A percentile compares a stretch with the other conserved stretches of the same genome.
These are phyloP conservation scores for Lampris incognitus DNA, from an alignment of 2,113 vertebrate genomes.

Conservation along the genomic window DNA sequence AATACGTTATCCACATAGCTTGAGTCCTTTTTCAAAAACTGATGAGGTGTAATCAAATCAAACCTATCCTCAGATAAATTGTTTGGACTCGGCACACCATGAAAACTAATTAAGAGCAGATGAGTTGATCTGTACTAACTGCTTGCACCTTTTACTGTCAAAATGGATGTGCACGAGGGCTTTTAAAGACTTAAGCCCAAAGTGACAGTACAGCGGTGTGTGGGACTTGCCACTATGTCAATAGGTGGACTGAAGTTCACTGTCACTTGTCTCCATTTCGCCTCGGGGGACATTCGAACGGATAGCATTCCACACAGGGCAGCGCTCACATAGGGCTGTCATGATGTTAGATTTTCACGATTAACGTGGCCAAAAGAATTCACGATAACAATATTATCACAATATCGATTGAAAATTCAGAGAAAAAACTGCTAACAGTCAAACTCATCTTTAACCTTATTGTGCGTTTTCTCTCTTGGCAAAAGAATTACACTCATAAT, in stretches of 20 bases:
- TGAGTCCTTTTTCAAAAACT: no score
- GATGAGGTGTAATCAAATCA: no score
- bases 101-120: not conserved
- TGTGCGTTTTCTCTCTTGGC: no score
- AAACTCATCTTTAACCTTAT: no score
- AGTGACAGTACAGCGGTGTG: not conserved
- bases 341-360: no score
- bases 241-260: constrained; percentile 48
- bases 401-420: no score
- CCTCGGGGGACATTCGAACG: constrained; percentile 47
- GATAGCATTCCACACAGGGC: constrained; percentile 48
- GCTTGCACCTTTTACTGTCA: not conserved
- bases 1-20: no score
- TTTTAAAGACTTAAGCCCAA: not conserved
- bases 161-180: constrained; percentile 15
- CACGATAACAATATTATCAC: no score
- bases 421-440: no score
- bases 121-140: not conserved
- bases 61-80: no score
- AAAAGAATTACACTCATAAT: no score
- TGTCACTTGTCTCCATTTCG: constrained; percentile 7
- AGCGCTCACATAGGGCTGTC: constrained; percentile 31
- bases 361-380: no score
- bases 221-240: constrained; percentile 4
- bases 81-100: not conserved